Base-by-base conservation (phyloP, 2,888 invertebrate genomes). In the Campaea margaritaria region DNA sequence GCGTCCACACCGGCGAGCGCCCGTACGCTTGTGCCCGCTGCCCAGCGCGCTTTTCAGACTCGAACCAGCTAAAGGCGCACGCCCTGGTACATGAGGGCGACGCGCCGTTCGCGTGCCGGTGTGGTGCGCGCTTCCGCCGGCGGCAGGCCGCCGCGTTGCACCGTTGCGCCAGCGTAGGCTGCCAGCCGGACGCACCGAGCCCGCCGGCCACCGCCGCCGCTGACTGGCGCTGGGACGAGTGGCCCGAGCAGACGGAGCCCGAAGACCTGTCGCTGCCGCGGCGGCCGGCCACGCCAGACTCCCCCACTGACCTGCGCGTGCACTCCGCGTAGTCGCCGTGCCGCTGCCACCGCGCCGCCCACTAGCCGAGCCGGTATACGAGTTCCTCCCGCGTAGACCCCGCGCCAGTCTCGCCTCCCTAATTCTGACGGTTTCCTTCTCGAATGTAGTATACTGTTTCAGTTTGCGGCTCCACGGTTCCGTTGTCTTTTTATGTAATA, bases 41-140 rank as follows among this genome's bases (percentile, higher is more conserved):
- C 86, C 94, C 96, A 8, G 95, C 97, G 38, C 95, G 96, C 69
- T 98, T 98, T 89, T 97, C 97, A 64, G 98, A 98, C 85, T 97
- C 97, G 7, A 98, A 98, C 82, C 98, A 98, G 83, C 91, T 98
- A 55, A 98, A 98, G 86, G 97, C 97, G 5, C 98, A 98, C 81
- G 94, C 95, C 77, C 89, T 98, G 67, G 97, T 97, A 55, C 98
- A 98, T 88, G 96, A 97, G 71, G 97, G 97, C 38, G 97, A 97
- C 83, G 97, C 97, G 73, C 97, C 97, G 0, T 98, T 97, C 85
- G 94, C 95, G 52, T 98, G 98, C 85, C 94, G 95, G 14, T 98
- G 98, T 78, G 95, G 95, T 64, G 95, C 95, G 68, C 94, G 96
- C 67, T 98, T 97, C 89, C 93, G 97, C 21, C 93, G 97, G 72